Percentiles rank a stretch among this genome's conserved stretches.
Conservation (phyloP, 2,888 invertebrate species). For the Acanthosepion lycidas region DNA sequence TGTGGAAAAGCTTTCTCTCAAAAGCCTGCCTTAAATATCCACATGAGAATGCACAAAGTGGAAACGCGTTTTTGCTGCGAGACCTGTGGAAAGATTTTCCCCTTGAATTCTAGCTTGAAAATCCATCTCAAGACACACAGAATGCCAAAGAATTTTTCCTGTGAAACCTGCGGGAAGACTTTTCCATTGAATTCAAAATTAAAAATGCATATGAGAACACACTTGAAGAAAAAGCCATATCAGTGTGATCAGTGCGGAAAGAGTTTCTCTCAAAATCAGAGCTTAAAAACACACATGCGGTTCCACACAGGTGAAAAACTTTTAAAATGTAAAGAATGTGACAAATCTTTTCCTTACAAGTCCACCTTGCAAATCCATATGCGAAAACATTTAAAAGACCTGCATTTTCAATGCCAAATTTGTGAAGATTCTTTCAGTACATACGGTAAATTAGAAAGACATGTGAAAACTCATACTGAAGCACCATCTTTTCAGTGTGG, state of each 20-base stretch:
- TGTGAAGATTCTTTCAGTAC: background rate
- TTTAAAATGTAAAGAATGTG: background rate
- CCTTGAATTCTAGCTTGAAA: background rate
- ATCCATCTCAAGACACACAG: background rate
- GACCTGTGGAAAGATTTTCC: background rate
- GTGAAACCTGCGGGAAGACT: background rate
- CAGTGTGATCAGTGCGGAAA: background rate
- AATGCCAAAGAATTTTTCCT: background rate
- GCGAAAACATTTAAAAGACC: background rate
- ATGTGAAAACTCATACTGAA: background rate
- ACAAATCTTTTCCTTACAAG: background rate
- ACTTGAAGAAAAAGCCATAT: background rate
- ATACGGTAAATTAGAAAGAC: background rate
- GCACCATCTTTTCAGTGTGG: background rate
- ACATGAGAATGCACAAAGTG: constrained; percentile 37
- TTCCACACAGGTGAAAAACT: background rate
- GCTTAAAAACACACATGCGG: background rate
- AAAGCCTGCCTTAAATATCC: constrained; percentile 14
- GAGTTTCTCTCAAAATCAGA: background rate
- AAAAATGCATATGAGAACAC: background rate
- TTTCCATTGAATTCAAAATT: background rate
- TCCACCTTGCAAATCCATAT: background rate
- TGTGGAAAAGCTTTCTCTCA: constrained; percentile 42
- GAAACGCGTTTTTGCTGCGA: background rate
- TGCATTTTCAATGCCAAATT: background rate